Conservation (phyloP, 2,888 invertebrate species). For the Chalcosyrphus nemorum region DNA sequence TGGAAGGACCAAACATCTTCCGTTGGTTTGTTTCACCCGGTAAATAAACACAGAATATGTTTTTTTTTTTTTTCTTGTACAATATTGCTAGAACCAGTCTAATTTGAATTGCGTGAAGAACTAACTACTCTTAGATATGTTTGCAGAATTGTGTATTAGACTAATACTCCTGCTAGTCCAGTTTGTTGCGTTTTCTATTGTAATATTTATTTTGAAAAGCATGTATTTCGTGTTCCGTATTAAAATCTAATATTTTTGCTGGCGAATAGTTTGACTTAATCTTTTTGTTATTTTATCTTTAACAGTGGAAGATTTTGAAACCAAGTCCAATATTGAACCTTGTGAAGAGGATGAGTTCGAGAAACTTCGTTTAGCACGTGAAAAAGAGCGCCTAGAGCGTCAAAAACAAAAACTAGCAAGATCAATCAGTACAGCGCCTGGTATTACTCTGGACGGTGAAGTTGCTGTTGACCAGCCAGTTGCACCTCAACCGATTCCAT, state of each 20-base stretch:
- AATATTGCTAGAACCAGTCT: conserved; percentile 34
- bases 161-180: conserved; percentile 23
- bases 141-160: conserved; percentile 47
- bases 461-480: conserved; percentile 46
- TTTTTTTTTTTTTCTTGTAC: conserved; percentile 42
- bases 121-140: conserved; percentile 45
- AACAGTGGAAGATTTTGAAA: conserved; percentile 79
- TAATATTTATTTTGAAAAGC: not conserved
- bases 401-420: conserved; percentile 85
- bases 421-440: conserved; percentile 81
- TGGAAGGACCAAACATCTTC: conserved; percentile 78
- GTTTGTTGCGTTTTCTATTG: conserved; percentile 34
- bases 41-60: conserved; percentile 75
- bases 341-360: conserved; percentile 87
- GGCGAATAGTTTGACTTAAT: too few species aligned
- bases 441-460: conserved; percentile 73
- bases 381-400: conserved; percentile 86
- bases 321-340: conserved; percentile 76
- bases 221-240: conserved; percentile 8
- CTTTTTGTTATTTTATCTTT: conserved; percentile 1
- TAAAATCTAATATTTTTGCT: not conserved
- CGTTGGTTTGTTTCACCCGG: conserved; percentile 81
- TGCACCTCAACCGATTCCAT: conserved; percentile 1
- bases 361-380: conserved; percentile 86
- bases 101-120: not conserved